Evolutionary conservation across 2,797 vertebrate genomes (phyloP).

Genomic region (Danio albolineatus): DNA sequence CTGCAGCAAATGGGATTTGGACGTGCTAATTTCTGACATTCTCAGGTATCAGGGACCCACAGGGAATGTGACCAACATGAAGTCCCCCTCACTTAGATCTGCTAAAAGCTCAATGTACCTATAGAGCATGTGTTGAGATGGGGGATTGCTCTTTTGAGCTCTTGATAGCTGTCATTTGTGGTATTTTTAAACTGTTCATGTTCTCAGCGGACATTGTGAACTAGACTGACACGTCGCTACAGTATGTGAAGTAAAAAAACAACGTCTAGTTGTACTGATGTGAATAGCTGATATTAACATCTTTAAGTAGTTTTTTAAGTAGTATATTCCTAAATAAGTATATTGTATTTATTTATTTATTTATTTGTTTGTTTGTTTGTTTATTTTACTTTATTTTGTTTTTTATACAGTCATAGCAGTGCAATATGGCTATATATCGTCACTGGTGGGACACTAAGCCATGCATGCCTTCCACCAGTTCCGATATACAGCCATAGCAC

Average conservation of each 20-base stretch:
- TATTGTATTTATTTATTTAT: too few relatives aligned
- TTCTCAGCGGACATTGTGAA: neutral
- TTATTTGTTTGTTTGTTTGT: too few relatives aligned
- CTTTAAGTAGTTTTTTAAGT: too few relatives aligned
- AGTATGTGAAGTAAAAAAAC: neutral
- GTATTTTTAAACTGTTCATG: slow-evolving; percentile 11
- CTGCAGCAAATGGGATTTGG: slow-evolving; percentile 12
- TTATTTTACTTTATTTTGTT: too few relatives aligned
- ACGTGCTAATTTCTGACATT: slow-evolving; percentile 31
- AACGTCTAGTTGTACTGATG: neutral
- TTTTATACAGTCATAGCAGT: too few relatives aligned
- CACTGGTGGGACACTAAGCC: too few relatives aligned
- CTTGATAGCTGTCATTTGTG: slow-evolving; percentile 14
- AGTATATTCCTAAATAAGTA: too few relatives aligned
- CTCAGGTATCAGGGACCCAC: slow-evolving; percentile 8
- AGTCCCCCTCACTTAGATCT: slow-evolving; percentile 1
- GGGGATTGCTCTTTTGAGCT: slow-evolving; percentile 25
- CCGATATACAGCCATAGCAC: too few relatives aligned
- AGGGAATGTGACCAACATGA: neutral
- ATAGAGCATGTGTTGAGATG: neutral
- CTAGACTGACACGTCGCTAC: neutral
- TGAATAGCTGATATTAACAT: too few relatives aligned
- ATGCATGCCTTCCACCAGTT: too few relatives aligned
- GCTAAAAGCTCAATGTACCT: slow-evolving; percentile 15
- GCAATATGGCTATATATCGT: too few relatives aligned